phyloP scores from a whole-genome alignment of 2,113 vertebrate species.

The Myiopsitta monachus region DNA sequence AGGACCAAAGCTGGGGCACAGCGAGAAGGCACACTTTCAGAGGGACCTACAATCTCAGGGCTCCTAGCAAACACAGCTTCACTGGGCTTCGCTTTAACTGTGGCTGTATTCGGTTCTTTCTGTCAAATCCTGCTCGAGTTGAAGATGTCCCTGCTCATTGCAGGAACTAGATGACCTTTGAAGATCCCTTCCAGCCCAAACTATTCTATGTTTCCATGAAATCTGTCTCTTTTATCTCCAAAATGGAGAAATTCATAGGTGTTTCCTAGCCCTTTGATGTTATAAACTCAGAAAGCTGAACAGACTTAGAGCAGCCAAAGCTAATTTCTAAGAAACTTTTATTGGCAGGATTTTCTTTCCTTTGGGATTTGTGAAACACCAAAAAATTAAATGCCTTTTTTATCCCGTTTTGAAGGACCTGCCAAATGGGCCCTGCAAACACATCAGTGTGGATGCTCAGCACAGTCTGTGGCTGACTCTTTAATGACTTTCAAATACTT shows the following conservation, averaged over 20 bases:
- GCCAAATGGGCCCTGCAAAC: background rate
- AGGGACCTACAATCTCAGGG: background rate
- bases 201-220: background rate
- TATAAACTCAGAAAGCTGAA: background rate
- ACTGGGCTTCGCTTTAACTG: background rate
- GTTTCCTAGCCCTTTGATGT: background rate
- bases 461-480: background rate
- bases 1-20: background rate
- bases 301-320: background rate
- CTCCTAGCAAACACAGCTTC: background rate
- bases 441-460: background rate
- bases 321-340: background rate
- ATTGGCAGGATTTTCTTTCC: background rate
- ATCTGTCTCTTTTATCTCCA: background rate
- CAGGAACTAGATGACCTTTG: background rate
- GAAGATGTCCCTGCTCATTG: background rate
- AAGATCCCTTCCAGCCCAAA: background rate
- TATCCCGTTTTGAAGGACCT: background rate
- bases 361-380: background rate
- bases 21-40: background rate
- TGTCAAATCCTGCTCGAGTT: background rate
- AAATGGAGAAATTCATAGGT: background rate
- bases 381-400: background rate
- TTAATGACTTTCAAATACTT: constrained; percentile 10
- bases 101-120: background rate